Conservation (phyloP, 2,797 vertebrate species). For the Melanotaenia boesemani region DNA sequence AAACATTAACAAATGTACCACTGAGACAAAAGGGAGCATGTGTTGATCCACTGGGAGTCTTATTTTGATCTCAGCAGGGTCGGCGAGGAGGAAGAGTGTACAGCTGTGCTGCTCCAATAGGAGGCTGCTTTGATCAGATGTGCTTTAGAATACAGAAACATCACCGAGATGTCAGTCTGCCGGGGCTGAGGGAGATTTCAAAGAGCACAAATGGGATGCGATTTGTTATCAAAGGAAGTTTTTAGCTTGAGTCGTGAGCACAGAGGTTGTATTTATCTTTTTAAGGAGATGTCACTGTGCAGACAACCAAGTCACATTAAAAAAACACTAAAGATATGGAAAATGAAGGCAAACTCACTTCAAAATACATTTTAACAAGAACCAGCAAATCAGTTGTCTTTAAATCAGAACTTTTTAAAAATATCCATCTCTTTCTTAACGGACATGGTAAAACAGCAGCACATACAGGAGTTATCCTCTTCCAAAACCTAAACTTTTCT, state of each 20-base stretch:
- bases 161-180: conserved; percentile 48
- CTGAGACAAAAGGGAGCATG: conserved; percentile 21
- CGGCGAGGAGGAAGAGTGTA: conserved; percentile 39
- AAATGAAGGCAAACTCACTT: not conserved
- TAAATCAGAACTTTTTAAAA: not conserved
- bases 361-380: not conserved
- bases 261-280: not conserved
- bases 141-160: conserved; percentile 57
- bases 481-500: too few relatives aligned
- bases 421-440: not conserved
- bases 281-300: not conserved
- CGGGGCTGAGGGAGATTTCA: conserved; percentile 52
- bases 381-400: not conserved
- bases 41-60: conserved; percentile 44
- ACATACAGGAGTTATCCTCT: too few relatives aligned
- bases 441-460: too few relatives aligned
- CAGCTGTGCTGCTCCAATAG: conserved; percentile 52
- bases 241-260: conserved; percentile 41
- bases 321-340: not conserved
- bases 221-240: conserved; percentile 59
- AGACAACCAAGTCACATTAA: not conserved
- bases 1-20: conserved; percentile 42
- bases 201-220: conserved; percentile 48
- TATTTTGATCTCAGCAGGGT: conserved; percentile 63
- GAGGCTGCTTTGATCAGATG: conserved; percentile 60